Percentiles rank a stretch among this genome's conserved stretches.
Evolutionary conservation across 2,888 invertebrate genomes (phyloP).

Genomic region (Arctia plantaginis): DNA sequence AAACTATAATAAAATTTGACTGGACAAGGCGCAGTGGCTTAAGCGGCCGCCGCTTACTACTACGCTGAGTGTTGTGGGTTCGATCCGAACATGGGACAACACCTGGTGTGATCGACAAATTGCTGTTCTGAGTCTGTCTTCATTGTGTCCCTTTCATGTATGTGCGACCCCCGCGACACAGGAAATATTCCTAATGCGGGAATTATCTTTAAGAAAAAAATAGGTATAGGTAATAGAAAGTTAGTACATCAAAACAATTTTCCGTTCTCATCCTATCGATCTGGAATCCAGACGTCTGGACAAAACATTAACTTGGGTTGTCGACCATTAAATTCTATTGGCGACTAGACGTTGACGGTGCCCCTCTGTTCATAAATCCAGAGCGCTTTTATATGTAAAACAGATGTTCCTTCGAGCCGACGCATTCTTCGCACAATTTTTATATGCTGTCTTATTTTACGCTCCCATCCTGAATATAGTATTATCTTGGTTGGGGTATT

Average conservation of each 20-base stretch:
- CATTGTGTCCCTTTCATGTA: no score
- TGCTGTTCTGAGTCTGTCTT: no score
- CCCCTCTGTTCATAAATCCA: conserved; percentile 51
- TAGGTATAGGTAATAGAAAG: not conserved
- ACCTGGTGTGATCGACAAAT: no score
- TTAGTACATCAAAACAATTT: conserved; percentile 1
- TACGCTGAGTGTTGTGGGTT: no score
- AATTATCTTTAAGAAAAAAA: no score
- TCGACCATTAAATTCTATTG: conserved; percentile 49
- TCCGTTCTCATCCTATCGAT: conserved; percentile 12
- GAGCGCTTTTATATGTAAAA: conserved; percentile 58
- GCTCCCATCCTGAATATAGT: conserved; percentile 29
- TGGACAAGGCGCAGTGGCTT: no score
- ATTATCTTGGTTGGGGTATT: not conserved
- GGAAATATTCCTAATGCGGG: no score
- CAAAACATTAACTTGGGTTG: conserved; percentile 22
- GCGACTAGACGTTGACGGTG: conserved; percentile 44
- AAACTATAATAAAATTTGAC: no score
- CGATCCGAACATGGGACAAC: no score
- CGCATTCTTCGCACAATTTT: conserved; percentile 51
- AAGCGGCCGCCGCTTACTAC: no score
- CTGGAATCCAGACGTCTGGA: conserved; percentile 14
- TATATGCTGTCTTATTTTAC: conserved; percentile 51
- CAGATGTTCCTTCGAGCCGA: conserved; percentile 39
- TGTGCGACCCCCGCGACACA: no score